These are phyloP conservation scores for Megamerina dolium DNA, from an alignment of 2,888 invertebrate genomes.

Conservation along the genomic window DNA sequence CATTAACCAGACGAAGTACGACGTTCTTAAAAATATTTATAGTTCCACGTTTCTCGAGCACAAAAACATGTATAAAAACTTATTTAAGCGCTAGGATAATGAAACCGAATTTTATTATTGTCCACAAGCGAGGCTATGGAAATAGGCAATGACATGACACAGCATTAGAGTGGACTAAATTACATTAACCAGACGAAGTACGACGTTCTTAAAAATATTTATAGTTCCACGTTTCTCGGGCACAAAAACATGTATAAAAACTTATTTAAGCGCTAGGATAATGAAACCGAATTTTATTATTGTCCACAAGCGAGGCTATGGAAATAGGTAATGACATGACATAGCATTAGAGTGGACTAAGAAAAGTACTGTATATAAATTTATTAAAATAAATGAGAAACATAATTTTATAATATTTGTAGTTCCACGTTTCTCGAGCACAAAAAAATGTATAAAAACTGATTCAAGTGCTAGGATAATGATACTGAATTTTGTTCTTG, in stretches of 20 bases:
- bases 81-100: constrained; percentile 42
- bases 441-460: constrained; percentile 6
- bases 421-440: constrained; percentile 19
- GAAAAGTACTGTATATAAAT: no score
- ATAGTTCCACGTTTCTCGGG: constrained; percentile 20
- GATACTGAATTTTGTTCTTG: constrained; percentile 22
- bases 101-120: constrained; percentile 33
- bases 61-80: constrained; percentile 21
- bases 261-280: constrained; percentile 37
- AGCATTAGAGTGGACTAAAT: constrained; percentile 26
- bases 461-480: constrained; percentile 19
- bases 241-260: constrained; percentile 14
- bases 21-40: no score
- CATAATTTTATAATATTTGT: constrained; percentile 7
- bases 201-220: constrained; percentile 10
- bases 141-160: constrained; percentile 21
- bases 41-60: constrained; percentile 43
- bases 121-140: constrained; percentile 41
- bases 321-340: constrained; percentile 18
- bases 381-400: no score
- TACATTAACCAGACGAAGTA: constrained; percentile 15
- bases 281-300: constrained; percentile 32
- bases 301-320: constrained; percentile 39
- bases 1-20: no score
- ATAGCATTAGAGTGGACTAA: constrained; percentile 23